A percentile compares a stretch with the other conserved stretches of the same genome.
Conservation (phyloP, 1,140 invertebrate genomes). For the Drosophila elegans region DNA sequence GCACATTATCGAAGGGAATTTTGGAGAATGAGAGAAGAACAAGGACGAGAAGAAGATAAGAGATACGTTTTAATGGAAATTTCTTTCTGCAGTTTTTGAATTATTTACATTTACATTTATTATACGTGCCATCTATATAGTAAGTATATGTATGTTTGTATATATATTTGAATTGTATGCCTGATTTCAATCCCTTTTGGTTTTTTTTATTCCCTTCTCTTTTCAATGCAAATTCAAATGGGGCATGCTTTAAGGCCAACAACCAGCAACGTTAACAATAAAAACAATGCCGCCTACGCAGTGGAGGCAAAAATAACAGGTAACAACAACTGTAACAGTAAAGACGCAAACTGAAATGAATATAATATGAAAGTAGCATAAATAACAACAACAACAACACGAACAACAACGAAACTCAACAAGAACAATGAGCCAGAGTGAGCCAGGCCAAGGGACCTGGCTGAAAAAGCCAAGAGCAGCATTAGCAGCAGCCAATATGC, state of each 20-base stretch:
- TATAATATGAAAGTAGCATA: slow-evolving; percentile 80
- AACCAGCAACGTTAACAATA: slow-evolving; percentile 55
- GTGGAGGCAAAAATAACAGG: slow-evolving; percentile 41
- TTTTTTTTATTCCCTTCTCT: slow-evolving; percentile 21
- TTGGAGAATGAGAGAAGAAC: slow-evolving; percentile 41
- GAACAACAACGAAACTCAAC: slow-evolving; percentile 40
- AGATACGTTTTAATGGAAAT: slow-evolving; percentile 82
- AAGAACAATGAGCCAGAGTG: slow-evolving; percentile 35
- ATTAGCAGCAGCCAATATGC: slow-evolving; percentile 61
- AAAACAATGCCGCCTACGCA: slow-evolving; percentile 45
- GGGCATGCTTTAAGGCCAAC: slow-evolving; percentile 66
- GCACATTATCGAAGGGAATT: slow-evolving; percentile 60
- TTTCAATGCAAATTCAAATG: slow-evolving; percentile 78
- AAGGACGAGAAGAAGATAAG: slow-evolving; percentile 80
- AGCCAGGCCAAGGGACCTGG: slow-evolving; percentile 11
- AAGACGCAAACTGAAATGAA: slow-evolving; percentile 73
- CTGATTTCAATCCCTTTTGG: slow-evolving; percentile 19
- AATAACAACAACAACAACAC: slow-evolving; percentile 67
- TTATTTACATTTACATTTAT: slow-evolving; percentile 77
- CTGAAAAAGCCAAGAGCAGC: slow-evolving; percentile 16
- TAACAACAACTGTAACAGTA: slow-evolving; percentile 54
- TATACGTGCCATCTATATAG: slow-evolving; percentile 72
- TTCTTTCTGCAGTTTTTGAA: slow-evolving; percentile 80
- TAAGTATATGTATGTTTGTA: slow-evolving; percentile 51
- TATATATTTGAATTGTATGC: slow-evolving; percentile 34